Conservation (phyloP, 2,888 invertebrate genomes). For the Urechis unicinctus region DNA sequence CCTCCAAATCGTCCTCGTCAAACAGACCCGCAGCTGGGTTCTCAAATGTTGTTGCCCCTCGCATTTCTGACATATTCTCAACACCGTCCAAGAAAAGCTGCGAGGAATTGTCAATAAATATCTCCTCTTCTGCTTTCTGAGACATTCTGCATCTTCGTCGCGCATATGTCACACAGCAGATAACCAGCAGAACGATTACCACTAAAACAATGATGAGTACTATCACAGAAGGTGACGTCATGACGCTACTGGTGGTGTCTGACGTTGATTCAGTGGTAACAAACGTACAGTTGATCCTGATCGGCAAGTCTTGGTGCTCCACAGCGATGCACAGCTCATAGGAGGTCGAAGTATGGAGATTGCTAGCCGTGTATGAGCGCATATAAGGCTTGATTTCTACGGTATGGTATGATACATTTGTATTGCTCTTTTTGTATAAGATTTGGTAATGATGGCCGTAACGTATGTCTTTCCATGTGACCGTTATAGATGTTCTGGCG, state of each 20-base stretch:
- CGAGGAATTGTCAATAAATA: conserved; percentile 19
- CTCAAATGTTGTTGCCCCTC: conserved; percentile 19
- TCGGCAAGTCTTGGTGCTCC: conserved; percentile 5
- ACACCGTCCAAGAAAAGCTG: conserved; percentile 20
- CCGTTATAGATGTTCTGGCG: conserved; percentile 17
- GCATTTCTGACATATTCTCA: conserved; percentile 18
- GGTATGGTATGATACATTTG: conserved; percentile 1
- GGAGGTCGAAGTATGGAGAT: conserved; percentile 13
- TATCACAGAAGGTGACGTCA: conserved; percentile 12
- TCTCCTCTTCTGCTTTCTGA: conserved; percentile 13
- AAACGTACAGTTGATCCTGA: conserved; percentile 19
- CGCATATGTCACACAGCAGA: conserved; percentile 6
- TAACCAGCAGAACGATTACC: neutral
- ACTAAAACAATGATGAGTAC: conserved; percentile 10
- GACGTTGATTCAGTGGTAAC: conserved; percentile 10
- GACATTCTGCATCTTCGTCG: conserved; percentile 11
- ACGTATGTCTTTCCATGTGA: conserved; percentile 19
- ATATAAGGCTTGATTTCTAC: conserved; percentile 21
- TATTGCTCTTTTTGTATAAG: conserved; percentile 10
- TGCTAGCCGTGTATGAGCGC: conserved; percentile 20
- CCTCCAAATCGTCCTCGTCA: conserved; percentile 20
- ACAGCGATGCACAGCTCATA: conserved; percentile 23
- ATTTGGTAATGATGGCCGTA: conserved; percentile 18
- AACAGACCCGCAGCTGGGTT: conserved; percentile 18
- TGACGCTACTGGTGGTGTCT: conserved; percentile 4